Base-by-base conservation (phyloP, 2,888 invertebrate species). In the Diaprepes abbreviatus region DNA sequence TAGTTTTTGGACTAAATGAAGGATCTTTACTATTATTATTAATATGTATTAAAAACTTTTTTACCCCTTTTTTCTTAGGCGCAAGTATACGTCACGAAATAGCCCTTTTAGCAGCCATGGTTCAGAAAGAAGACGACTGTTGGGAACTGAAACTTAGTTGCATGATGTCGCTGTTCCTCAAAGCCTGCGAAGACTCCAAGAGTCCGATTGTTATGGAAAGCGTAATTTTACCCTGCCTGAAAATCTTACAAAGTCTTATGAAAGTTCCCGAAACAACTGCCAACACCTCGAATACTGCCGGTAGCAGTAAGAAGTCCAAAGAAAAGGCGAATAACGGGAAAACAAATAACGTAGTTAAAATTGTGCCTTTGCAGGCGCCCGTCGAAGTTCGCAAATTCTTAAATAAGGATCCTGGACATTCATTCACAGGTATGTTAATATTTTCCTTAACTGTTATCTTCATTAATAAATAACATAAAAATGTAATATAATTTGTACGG, bases 141-240 rank as follows among this genome's bases (percentile, higher is more conserved):
- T 98, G 98, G 98, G 97, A 98, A 82, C 91, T 93, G 72, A 92
- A 97, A 79, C 86, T 98, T 0, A 90, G 94, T 50, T 93, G 94
- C 81, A 93, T 97, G 71, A 93, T 97, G 85, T 91, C 92, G 74
- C 86, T 97, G 59, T 97, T 97, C 86, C 87, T 95, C 63, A 89
- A 91, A 85, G 92, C 93, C 3, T 91, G 91, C 74, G 88, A 89
- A 62, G 88, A 90, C 83, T 91, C 93, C 0, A 91, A 92, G 71
- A 94, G 93, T 78, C 94, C 95, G 0, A 92, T 94, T 58, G 94
- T 97, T 0, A 90, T 95, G 87, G 95, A 96, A 80, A 93, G 94
- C 70, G 92, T 98, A 14, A 93, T 96, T 72, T 86, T 98, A 73
- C 98, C 98, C 0, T 97, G 97, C 83, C 86, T 98, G 72, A 93